These are phyloP conservation scores for Buathra laborator DNA, from an alignment of 2,888 invertebrate genomes.

Conservation along the genomic window DNA sequence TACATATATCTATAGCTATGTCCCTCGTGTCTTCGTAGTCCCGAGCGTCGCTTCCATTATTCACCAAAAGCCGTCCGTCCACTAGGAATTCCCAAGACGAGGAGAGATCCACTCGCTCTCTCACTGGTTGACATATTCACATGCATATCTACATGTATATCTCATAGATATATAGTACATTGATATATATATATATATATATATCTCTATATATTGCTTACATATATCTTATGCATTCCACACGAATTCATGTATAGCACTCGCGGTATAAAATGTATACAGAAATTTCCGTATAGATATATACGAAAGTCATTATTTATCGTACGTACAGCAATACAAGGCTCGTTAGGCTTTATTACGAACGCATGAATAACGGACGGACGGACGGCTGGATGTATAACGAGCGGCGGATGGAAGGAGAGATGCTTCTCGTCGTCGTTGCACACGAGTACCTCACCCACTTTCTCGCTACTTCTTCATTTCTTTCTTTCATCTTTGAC, in stretches of 20 bases:
- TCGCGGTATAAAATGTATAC: slow-evolving; percentile 4
- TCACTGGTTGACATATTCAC: slow-evolving; percentile 50
- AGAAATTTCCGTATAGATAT: slow-evolving; percentile 36
- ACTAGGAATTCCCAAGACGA: slow-evolving; percentile 59
- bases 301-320: slow-evolving; percentile 62
- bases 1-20: neutral
- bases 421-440: slow-evolving; percentile 22
- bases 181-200: slow-evolving; percentile 7
- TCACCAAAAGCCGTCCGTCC: slow-evolving; percentile 65
- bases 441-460: slow-evolving; percentile 52
- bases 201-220: slow-evolving; percentile 18
- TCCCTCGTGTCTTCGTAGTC: slow-evolving; percentile 34
- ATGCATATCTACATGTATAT: slow-evolving; percentile 30
- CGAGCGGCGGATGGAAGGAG: slow-evolving; percentile 47
- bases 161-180: neutral
- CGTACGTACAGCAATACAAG: slow-evolving; percentile 49
- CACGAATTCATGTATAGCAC: slow-evolving; percentile 6
- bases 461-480: slow-evolving; percentile 30
- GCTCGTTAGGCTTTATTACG: slow-evolving; percentile 70
- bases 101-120: slow-evolving; percentile 33
- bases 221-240: neutral
- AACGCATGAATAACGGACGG: slow-evolving; percentile 65
- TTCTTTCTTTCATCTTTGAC: slow-evolving; percentile 4
- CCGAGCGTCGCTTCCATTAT: slow-evolving; percentile 61
- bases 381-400: slow-evolving; percentile 59